These are phyloP conservation scores for Brachyhypopomus gauderio DNA, from an alignment of 2,113 vertebrate species.

Conservation along the genomic window DNA sequence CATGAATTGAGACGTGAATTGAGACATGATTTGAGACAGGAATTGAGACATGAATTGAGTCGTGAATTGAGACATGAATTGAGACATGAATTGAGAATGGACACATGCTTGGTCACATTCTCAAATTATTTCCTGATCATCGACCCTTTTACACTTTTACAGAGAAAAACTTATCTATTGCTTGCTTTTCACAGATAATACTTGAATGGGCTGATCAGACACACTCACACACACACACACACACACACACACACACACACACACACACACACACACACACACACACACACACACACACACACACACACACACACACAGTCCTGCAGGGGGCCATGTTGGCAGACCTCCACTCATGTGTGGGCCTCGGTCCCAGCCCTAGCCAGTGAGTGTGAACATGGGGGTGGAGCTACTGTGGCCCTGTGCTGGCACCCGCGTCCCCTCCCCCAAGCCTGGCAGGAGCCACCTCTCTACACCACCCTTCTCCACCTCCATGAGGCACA, in stretches of 20 bases:
- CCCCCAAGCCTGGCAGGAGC: conserved; percentile 39
- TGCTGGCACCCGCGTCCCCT: conserved; percentile 29
- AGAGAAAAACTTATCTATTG: conserved; percentile 17
- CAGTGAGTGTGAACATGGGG: neutral
- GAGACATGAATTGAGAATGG: neutral
- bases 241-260: neutral
- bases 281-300: conserved; percentile 10
- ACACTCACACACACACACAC: conserved; percentile 15
- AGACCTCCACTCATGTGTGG: conserved; percentile 33
- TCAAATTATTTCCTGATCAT: neutral
- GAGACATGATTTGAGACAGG: conserved; percentile 10
- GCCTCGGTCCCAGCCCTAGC: conserved; percentile 8
- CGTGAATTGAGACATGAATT: neutral
- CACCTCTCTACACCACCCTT: neutral
- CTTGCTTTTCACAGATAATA: conserved; percentile 30
- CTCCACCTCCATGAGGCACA: conserved; percentile 34
- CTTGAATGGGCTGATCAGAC: conserved; percentile 33
- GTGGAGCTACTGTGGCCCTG: conserved; percentile 15
- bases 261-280: conserved; percentile 18
- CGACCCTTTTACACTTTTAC: neutral
- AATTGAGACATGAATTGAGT: conserved; percentile 8
- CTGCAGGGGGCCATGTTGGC: conserved; percentile 38
- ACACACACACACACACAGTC: neutral
- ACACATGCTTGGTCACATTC: neutral
- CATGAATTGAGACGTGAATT: neutral